A percentile compares a stretch with the other conserved stretches of the same genome.
Evolutionary conservation across 1,140 invertebrate genomes (phyloP).

Genomic region (Bombus sylvicola): DNA sequence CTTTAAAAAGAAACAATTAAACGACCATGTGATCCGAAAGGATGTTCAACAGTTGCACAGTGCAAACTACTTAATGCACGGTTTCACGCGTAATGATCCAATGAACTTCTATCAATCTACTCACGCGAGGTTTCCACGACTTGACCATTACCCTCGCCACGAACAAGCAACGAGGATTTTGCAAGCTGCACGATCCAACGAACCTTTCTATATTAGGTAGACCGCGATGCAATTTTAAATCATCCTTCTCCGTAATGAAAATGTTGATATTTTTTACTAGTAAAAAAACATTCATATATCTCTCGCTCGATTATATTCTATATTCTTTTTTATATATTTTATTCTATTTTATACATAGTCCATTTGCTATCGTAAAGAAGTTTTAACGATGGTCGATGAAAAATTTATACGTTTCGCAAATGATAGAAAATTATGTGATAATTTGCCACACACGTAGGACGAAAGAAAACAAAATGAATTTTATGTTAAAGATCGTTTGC

Average conservation of each 20-base stretch:
- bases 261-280: no score
- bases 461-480: no score
- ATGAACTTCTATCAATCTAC: constrained; percentile 60
- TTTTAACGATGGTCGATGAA: neutral
- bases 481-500: no score
- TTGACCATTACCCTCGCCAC: constrained; percentile 27
- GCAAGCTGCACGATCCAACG: constrained; percentile 22
- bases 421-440: no score
- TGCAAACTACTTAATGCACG: constrained; percentile 55
- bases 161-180: constrained; percentile 5
- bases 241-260: no score
- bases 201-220: neutral
- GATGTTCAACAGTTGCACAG: constrained; percentile 28
- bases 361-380: neutral
- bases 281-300: no score
- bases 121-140: constrained; percentile 49
- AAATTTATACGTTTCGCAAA: neutral
- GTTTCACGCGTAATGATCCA: constrained; percentile 60
- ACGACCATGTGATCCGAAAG: constrained; percentile 7
- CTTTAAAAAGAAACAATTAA: no score
- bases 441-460: no score
- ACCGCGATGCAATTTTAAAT: neutral
- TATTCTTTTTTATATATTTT: neutral
- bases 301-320: no score
- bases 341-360: neutral